phyloP scores from a whole-genome alignment of 2,113 vertebrate species.

The Pachypanchax playfairii region DNA sequence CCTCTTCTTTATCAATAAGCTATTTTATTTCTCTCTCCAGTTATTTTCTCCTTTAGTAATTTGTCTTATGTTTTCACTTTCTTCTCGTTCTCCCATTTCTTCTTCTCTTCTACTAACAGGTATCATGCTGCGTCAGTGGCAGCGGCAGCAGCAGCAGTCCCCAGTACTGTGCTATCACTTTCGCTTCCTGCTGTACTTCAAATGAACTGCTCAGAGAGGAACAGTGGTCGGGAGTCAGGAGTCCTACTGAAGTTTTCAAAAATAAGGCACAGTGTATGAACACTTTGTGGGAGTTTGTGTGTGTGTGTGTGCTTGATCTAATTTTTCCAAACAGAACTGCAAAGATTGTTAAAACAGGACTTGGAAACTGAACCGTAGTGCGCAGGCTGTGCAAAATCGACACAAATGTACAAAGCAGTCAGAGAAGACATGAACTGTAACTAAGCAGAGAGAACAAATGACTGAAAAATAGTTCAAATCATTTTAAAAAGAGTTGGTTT shows the following conservation, averaged over 20 bases:
- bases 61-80: slow-evolving; percentile 1
- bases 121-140: slow-evolving; percentile 12
- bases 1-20: too few species aligned
- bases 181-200: slow-evolving; percentile 59
- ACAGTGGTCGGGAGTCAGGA: slow-evolving; percentile 38
- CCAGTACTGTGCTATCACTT: slow-evolving; percentile 40
- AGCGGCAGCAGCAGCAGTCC: slow-evolving; percentile 18
- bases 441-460: slow-evolving; percentile 31
- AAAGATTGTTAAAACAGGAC: slow-evolving; percentile 21
- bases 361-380: slow-evolving; percentile 10
- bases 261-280: slow-evolving; percentile 19
- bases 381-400: slow-evolving; percentile 13
- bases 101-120: slow-evolving; percentile 16
- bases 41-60: not conserved
- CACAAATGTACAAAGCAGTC: slow-evolving; percentile 4
- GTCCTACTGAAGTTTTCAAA: slow-evolving; percentile 44
- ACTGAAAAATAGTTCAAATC: slow-evolving; percentile 2
- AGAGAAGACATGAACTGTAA: slow-evolving; percentile 17
- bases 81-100: slow-evolving; percentile 9
- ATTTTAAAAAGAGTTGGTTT: slow-evolving; percentile 21
- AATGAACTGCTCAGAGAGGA: slow-evolving; percentile 50
- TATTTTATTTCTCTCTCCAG: too few species aligned
- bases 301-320: not conserved
- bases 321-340: slow-evolving; percentile 25
- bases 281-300: slow-evolving; percentile 1